phyloP scores from a whole-genome alignment of 2,888 invertebrate genomes.

The Agonum fuliginosum region DNA sequence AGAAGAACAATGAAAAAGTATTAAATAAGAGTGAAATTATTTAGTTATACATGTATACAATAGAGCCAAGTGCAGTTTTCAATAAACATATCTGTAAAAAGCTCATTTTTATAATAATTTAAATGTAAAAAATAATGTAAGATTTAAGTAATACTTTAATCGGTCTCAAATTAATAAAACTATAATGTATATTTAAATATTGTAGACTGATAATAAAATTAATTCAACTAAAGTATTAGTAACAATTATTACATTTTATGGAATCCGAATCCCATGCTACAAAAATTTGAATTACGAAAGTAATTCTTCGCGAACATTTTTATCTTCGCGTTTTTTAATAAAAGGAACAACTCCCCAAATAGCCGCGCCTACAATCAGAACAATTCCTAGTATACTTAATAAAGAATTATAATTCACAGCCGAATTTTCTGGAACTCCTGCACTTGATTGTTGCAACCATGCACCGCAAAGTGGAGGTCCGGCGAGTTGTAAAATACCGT shows the following conservation, averaged over 20 bases:
- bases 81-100: conserved; percentile 29
- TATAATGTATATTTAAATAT: conserved; percentile 16
- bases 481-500: conserved; percentile 86
- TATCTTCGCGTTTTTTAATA: conserved; percentile 73
- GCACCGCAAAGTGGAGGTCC: conserved; percentile 90
- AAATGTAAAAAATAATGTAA: conserved; percentile 26
- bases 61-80: conserved; percentile 6
- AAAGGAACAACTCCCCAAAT: conserved; percentile 87
- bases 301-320: conserved; percentile 25
- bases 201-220: conserved; percentile 3
- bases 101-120: conserved; percentile 29
- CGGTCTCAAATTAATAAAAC: conserved; percentile 11
- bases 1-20: conserved; percentile 14
- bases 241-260: conserved; percentile 25
- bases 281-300: conserved; percentile 26
- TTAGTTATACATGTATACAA: conserved; percentile 19
- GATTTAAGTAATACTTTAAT: conserved; percentile 15
- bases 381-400: conserved; percentile 83
- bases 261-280: conserved; percentile 36
- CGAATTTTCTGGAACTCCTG: conserved; percentile 25
- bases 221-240: conserved; percentile 36
- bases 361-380: conserved; percentile 82
- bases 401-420: conserved; percentile 82
- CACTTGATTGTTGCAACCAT: conserved; percentile 75
- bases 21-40: conserved; percentile 31